Evolutionary conservation across 1,140 invertebrate genomes (phyloP), one percentile per base, ranked within the genome.

Genomic region (Rhopalosiphum padi): DNA sequence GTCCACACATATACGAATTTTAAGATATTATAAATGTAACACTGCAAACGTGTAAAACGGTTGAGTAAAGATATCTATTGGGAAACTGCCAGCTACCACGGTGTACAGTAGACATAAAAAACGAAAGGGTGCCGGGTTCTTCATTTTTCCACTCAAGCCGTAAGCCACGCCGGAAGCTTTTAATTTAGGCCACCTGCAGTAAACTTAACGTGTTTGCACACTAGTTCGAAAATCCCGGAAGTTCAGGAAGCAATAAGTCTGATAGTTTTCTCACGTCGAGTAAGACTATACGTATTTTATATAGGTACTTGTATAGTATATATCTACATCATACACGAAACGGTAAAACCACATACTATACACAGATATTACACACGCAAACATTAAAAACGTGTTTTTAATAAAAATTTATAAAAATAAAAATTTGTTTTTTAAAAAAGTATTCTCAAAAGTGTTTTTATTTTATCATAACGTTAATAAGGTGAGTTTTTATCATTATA

Each of bases 161-260:
- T 46, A 55, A 89, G 51, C 51, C 51, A 41, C 22, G 51, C 88
- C 48, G 48, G 48, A 55, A 55, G 51, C 55, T 77, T 77, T 91
- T 91, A 91, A 91, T 91, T 91, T 46, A 91, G n/a, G 30, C 37
- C 60, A 35, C 55, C 41, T 77, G 60, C 60, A 68, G 18, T 77
- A 91, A 37, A 82, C 68, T 91, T 77, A 91, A 60, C 46, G 37
- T 30, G 51, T 90, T 90, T 43, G 35, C 37, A 51, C 46, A 87
- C 7, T 46, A 46, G 21, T 51, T n/a, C 25, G 43, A 77, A 91
- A 91, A 77, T 91, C 90, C 25, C 60, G 37, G 43, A 82, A 35
- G 43, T n/a, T 30, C 37, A 60, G 35, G 51, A 90, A 55, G 53
- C 89, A 91, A 91, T 91, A 91, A 91, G 68, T n/a, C 55, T 77